Evolutionary conservation across 2,797 vertebrate genomes (phyloP).

Genomic region (Lepus townsendii): DNA sequence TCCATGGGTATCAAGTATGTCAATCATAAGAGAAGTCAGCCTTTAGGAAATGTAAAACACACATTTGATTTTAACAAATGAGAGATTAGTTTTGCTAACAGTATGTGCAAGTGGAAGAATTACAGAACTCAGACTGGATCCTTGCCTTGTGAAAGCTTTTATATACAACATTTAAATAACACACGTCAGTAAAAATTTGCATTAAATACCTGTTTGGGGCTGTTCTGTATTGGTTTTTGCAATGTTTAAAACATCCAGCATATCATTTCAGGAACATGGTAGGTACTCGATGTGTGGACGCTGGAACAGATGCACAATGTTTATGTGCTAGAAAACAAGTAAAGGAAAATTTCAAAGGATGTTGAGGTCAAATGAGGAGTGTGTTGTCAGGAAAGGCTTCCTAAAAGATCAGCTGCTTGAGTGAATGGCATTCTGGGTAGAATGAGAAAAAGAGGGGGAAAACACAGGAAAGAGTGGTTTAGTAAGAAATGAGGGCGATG

Average conservation of each 20-base stretch:
- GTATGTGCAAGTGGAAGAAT: not conserved
- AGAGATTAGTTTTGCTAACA: constrained; percentile 8
- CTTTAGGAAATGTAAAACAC: constrained; percentile 8
- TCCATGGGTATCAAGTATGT: not conserved
- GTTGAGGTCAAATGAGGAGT: not conserved
- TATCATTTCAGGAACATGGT: not conserved
- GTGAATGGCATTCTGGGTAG: not conserved
- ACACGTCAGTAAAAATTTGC: not conserved
- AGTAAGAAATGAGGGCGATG: constrained; percentile 17
- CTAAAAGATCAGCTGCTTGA: not conserved
- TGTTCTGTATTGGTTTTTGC: not conserved
- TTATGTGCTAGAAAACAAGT: not conserved
- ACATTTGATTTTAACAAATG: constrained; percentile 2
- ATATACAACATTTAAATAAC: constrained; percentile 42
- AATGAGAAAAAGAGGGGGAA: not conserved
- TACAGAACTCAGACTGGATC: not conserved
- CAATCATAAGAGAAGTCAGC: constrained; percentile 14
- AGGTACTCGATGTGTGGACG: not conserved
- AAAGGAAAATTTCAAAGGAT: not conserved
- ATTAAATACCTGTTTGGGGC: not conserved
- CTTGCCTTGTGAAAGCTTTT: constrained; percentile 45
- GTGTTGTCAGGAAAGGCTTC: not conserved
- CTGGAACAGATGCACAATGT: not conserved
- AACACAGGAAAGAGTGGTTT: not conserved
- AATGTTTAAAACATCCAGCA: constrained; percentile 52